Evolutionary conservation across 2,797 vertebrate genomes (phyloP).

Genomic region (Neopelma chrysocephalum): DNA sequence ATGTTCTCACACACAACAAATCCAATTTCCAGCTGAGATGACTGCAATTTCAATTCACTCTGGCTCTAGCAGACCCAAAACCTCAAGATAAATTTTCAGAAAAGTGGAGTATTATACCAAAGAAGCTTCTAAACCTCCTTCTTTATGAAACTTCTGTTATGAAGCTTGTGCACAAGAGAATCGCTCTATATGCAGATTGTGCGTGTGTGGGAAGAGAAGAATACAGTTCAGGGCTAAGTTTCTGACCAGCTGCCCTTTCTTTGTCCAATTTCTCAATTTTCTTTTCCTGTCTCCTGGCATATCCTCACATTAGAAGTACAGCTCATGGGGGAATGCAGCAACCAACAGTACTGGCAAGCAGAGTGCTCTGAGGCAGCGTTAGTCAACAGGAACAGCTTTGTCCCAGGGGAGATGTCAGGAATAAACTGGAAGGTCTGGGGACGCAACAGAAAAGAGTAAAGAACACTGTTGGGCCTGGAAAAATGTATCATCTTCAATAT

Average conservation of each 20-base stretch:
- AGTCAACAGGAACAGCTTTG: background rate
- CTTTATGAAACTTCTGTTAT: background rate
- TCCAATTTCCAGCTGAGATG: background rate
- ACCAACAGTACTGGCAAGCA: background rate
- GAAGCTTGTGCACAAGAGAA: background rate
- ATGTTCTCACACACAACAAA: background rate
- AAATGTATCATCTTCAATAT: background rate
- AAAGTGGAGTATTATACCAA: background rate
- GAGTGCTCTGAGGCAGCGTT: background rate
- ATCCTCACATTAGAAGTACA: background rate
- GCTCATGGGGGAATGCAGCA: background rate
- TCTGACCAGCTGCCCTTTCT: background rate
- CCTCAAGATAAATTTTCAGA: background rate
- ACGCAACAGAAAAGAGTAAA: background rate
- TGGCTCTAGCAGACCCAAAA: background rate
- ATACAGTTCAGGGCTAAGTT: background rate
- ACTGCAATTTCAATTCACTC: background rate
- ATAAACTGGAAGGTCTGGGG: background rate
- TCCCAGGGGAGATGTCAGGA: background rate
- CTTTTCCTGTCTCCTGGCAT: background rate
- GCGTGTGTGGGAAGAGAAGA: accelerated
- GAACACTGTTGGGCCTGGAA: background rate
- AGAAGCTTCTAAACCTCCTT: background rate
- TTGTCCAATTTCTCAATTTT: background rate
- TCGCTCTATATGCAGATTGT: background rate